phyloP scores from a whole-genome alignment of 2,888 invertebrate genomes.

The Resseliella maxima region DNA sequence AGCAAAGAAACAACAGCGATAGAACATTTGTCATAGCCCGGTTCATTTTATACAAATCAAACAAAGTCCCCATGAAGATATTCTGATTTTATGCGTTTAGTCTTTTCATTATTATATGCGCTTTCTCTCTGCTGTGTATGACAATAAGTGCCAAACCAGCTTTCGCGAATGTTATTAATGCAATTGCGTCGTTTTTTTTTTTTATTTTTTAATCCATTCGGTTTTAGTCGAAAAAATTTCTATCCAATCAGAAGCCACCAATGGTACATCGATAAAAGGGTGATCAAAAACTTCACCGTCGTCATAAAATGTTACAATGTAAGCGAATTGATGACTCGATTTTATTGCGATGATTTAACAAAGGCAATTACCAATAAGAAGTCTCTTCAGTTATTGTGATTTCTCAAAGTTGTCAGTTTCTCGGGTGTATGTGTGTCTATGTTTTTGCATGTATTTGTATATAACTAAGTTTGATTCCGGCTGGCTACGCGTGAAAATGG shows the following conservation, averaged over 20 bases:
- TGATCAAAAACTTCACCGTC: neutral
- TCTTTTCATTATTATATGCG: neutral
- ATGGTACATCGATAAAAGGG: neutral
- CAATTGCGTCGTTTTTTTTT: neutral
- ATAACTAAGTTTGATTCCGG: too few species aligned
- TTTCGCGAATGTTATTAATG: neutral
- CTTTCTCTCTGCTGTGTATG: neutral
- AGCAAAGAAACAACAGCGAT: neutral
- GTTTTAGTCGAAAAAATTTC: neutral
- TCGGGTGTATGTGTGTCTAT: too few species aligned
- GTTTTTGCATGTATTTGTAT: too few species aligned
- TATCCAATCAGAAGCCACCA: neutral
- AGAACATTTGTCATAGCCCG: neutral
- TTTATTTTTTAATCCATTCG: neutral
- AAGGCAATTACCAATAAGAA: conserved; percentile 24
- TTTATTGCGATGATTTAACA: conserved; percentile 37
- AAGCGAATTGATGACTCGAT: neutral
- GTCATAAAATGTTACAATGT: conserved; percentile 32
- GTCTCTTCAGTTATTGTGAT: neutral
- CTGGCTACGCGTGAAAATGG: neutral
- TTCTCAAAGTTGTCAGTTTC: too few species aligned
- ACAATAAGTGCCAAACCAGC: neutral
- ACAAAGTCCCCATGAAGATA: too few species aligned
- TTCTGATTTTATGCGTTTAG: too few species aligned
- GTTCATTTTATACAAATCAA: neutral